These are phyloP conservation scores for Motacilla tschutschensis DNA, from an alignment of 2,113 vertebrate species.

Conservation along the genomic window DNA sequence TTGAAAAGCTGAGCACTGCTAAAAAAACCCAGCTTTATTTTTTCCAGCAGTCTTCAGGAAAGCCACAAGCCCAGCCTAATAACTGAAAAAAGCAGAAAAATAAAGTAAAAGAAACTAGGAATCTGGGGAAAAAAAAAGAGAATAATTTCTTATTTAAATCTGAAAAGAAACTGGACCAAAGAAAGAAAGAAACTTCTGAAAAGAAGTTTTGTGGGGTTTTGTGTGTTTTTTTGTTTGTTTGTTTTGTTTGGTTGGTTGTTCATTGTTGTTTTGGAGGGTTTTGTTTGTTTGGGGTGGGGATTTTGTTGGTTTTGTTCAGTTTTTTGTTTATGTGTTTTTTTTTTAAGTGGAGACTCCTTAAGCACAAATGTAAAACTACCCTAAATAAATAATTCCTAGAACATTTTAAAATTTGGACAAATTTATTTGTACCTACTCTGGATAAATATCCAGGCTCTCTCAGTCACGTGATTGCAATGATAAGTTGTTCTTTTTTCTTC, in stretches of 20 bases:
- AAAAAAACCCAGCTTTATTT: background rate
- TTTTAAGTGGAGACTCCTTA: background rate
- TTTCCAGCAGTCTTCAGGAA: background rate
- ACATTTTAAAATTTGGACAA: background rate
- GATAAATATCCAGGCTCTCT: background rate
- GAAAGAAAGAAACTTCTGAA: background rate
- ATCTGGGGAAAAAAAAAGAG: accelerated
- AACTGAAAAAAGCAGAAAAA: background rate
- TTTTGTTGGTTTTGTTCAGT: background rate
- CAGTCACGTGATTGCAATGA: background rate
- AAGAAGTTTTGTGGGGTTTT: background rate
- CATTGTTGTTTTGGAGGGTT: background rate
- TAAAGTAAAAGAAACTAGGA: background rate
- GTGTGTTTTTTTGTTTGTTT: accelerated
- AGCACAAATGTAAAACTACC: background rate
- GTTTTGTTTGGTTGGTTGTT: background rate
- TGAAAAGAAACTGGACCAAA: background rate
- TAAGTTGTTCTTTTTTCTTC: background rate
- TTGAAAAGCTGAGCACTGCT: background rate
- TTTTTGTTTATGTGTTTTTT: background rate
- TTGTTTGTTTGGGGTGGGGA: accelerated
- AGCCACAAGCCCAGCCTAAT: background rate
- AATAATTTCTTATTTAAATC: background rate
- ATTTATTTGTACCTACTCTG: background rate
- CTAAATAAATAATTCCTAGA: background rate